A percentile compares a stretch with the other conserved stretches of the same genome.
Evolutionary conservation across 2,888 invertebrate species (phyloP).

Genomic region (Dryadula phaetusa): DNA sequence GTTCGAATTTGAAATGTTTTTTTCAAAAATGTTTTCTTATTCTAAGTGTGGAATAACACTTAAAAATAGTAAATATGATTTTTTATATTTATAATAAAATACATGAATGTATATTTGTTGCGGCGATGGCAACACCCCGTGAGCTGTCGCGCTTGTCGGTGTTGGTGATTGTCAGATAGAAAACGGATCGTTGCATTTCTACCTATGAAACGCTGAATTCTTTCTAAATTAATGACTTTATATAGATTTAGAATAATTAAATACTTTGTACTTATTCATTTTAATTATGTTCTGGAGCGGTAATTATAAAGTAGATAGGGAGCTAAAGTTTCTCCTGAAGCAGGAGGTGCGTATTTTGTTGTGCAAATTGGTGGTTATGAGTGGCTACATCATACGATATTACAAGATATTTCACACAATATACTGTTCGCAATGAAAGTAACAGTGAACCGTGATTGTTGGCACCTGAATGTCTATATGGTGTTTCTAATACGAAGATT

Average conservation of each 20-base stretch:
- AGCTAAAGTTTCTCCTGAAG: slow-evolving; percentile 90
- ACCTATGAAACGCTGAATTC: slow-evolving; percentile 64
- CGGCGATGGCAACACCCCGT: slow-evolving; percentile 4
- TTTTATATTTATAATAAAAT: no score
- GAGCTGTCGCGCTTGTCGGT: slow-evolving; percentile 33
- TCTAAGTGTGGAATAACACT: no score
- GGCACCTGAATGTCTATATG: background rate
- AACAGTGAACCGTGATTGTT: background rate
- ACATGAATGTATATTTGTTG: no score
- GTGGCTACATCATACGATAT: slow-evolving; percentile 50
- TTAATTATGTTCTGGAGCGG: slow-evolving; percentile 93
- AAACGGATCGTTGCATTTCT: slow-evolving; percentile 75
- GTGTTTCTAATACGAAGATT: slow-evolving; percentile 15
- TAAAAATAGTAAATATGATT: no score
- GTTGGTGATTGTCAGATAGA: slow-evolving; percentile 54
- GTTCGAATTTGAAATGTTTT: no score
- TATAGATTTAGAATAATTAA: slow-evolving; percentile 76
- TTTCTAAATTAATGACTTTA: slow-evolving; percentile 68
- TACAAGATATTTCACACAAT: background rate
- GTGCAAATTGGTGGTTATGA: slow-evolving; percentile 74
- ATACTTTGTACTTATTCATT: slow-evolving; percentile 72
- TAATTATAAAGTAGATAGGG: slow-evolving; percentile 88
- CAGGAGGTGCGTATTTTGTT: slow-evolving; percentile 87
- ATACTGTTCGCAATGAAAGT: background rate
- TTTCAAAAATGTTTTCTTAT: no score